Conservation (phyloP, 1,140 invertebrate species). For the Sarcophaga peregrina region DNA sequence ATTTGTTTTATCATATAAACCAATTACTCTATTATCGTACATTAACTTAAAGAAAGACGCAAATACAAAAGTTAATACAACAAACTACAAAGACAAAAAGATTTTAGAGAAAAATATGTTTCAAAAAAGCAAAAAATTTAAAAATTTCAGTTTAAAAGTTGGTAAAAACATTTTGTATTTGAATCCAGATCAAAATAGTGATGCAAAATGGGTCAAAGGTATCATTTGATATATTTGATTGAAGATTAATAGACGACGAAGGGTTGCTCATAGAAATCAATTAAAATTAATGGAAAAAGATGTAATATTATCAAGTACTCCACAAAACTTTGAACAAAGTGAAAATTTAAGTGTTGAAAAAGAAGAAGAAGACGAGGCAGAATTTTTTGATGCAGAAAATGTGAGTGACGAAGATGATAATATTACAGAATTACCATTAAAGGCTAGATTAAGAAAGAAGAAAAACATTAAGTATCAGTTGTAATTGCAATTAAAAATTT, state of each 20-base stretch:
- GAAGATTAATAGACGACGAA: neutral
- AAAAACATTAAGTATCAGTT: too few relatives aligned
- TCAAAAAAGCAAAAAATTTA: neutral
- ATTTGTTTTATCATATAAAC: too few relatives aligned
- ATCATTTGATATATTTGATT: neutral
- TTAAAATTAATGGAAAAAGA: neutral
- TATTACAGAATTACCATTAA: too few relatives aligned
- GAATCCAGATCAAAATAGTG: conserved; percentile 13
- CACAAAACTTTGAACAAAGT: too few relatives aligned
- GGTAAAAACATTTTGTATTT: conserved; percentile 18
- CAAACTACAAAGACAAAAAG: conserved; percentile 17
- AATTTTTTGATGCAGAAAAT: too few relatives aligned
- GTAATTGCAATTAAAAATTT: too few relatives aligned
- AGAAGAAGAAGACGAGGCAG: too few relatives aligned
- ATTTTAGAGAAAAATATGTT: neutral
- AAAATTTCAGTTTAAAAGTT: conserved; percentile 5
- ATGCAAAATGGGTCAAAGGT: conserved; percentile 9
- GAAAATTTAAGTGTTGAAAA: too few relatives aligned
- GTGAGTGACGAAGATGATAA: too few relatives aligned
- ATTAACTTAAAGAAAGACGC: too few relatives aligned
- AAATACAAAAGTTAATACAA: neutral
- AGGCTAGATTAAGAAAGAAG: too few relatives aligned
- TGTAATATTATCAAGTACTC: neutral
- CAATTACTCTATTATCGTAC: too few relatives aligned
- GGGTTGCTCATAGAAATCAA: neutral